These are phyloP conservation scores for Merluccius polli DNA, from an alignment of 2,797 vertebrate genomes.

Conservation along the genomic window DNA sequence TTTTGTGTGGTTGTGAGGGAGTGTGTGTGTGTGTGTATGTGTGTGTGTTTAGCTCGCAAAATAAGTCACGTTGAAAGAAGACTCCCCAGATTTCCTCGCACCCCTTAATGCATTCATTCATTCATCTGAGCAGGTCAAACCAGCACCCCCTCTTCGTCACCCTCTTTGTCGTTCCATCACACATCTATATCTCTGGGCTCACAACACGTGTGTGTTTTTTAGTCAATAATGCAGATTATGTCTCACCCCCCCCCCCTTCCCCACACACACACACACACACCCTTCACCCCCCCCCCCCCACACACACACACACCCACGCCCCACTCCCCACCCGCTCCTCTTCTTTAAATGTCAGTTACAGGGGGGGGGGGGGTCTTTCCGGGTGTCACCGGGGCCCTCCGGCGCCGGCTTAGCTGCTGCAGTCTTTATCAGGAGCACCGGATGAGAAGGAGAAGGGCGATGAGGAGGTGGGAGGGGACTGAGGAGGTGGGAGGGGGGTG, in stretches of 20 bases:
- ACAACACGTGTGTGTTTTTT: slow-evolving; percentile 32
- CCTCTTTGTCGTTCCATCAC: slow-evolving; percentile 4
- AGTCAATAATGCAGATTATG: slow-evolving; percentile 34
- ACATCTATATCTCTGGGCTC: slow-evolving; percentile 17
- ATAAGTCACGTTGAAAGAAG: no score
- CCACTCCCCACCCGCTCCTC: not conserved
- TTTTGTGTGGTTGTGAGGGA: not conserved
- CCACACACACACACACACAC: no score
- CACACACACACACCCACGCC: no score
- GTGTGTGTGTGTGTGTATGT: not conserved
- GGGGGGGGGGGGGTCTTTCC: slow-evolving; percentile 18
- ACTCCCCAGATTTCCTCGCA: slow-evolving; percentile 20
- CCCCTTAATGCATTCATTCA: slow-evolving; percentile 25
- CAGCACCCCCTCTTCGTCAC: not conserved
- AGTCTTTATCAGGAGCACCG: slow-evolving; percentile 26
- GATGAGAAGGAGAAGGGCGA: slow-evolving; percentile 5
- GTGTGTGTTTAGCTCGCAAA: no score
- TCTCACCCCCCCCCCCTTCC: not conserved
- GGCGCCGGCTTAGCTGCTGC: slow-evolving; percentile 33
- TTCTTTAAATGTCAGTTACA: slow-evolving; percentile 40
- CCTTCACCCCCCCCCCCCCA: not conserved
- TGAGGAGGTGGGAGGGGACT: not conserved
- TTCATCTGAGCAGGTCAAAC: slow-evolving; percentile 24
- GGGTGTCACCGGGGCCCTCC: slow-evolving; percentile 41
- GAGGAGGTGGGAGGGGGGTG: no score